Percentiles rank a stretch among this genome's conserved stretches.
Conservation (phyloP, 1,140 invertebrate species). For the Diabrotica virgifera region DNA sequence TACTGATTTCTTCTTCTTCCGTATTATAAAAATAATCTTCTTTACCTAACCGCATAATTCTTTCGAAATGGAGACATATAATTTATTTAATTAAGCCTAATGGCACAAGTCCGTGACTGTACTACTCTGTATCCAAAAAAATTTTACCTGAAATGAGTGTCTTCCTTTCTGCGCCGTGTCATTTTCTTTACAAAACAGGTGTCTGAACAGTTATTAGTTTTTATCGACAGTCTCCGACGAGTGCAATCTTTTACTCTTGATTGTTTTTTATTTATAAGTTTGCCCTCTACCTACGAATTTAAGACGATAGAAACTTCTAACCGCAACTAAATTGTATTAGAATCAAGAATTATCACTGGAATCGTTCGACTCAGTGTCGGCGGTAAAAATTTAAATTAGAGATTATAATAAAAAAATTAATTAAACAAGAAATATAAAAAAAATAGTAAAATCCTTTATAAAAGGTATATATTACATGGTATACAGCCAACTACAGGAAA, state of each 20-base stretch:
- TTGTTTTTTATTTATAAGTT: background rate
- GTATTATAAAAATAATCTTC: background rate
- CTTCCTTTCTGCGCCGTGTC: constrained; percentile 42
- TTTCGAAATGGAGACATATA: constrained; percentile 46
- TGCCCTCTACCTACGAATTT: background rate
- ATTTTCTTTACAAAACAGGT: constrained; percentile 41
- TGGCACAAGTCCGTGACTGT: constrained; percentile 45
- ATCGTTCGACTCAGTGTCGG: too few relatives aligned
- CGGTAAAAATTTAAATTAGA: too few relatives aligned
- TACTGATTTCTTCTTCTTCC: background rate
- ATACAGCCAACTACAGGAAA: too few relatives aligned
- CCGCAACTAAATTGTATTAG: background rate
- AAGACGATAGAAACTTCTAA: background rate
- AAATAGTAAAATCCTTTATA: too few relatives aligned
- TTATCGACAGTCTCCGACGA: background rate
- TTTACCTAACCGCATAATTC: constrained; percentile 32
- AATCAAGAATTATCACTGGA: too few relatives aligned
- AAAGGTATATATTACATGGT: too few relatives aligned
- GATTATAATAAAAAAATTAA: too few relatives aligned
- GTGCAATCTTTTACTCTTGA: background rate
- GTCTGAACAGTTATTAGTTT: constrained; percentile 23
- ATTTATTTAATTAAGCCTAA: constrained; percentile 48
- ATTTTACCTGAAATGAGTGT: constrained; percentile 39
- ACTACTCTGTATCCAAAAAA: constrained; percentile 38
- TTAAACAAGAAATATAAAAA: too few relatives aligned